Conservation (phyloP, 1,140 invertebrate genomes). For the Atta cephalotes region DNA sequence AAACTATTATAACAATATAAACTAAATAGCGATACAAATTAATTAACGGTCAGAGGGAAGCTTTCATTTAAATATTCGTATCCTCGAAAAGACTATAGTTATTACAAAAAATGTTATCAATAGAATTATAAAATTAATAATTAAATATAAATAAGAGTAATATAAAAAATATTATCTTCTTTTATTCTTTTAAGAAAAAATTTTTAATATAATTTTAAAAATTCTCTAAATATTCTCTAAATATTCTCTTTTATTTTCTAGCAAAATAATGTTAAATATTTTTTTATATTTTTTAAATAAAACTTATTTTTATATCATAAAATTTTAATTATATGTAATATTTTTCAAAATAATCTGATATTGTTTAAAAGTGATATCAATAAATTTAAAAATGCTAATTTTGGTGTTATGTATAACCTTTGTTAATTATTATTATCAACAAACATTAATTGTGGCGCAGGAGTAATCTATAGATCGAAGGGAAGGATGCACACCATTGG, state of each 20-base stretch:
- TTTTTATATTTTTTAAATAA: not conserved
- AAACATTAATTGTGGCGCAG: constrained; percentile 34
- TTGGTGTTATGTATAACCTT: not conserved
- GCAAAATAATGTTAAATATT: not conserved
- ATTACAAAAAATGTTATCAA: not conserved
- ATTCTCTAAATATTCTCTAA: constrained; percentile 3
- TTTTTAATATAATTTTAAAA: not conserved
- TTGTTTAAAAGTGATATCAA: not conserved
- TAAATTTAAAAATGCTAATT: not conserved
- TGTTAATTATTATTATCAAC: constrained; percentile 28
- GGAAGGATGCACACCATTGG: constrained; percentile 57
- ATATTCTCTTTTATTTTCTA: not conserved
- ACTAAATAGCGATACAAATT: not conserved
- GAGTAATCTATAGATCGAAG: constrained; percentile 16
- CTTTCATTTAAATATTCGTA: not conserved
- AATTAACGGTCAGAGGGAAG: not conserved
- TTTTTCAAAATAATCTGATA: not conserved
- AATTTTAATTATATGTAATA: not conserved
- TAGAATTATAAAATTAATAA: not conserved
- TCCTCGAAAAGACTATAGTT: not conserved
- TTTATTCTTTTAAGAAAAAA: not conserved
- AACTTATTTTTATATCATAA: not conserved
- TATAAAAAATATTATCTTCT: not conserved
- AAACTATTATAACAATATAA: too few relatives aligned
- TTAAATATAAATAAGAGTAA: not conserved